These are phyloP conservation scores for Yponomeuta evonymella DNA, from an alignment of 2,888 invertebrate genomes.

Conservation along the genomic window DNA sequence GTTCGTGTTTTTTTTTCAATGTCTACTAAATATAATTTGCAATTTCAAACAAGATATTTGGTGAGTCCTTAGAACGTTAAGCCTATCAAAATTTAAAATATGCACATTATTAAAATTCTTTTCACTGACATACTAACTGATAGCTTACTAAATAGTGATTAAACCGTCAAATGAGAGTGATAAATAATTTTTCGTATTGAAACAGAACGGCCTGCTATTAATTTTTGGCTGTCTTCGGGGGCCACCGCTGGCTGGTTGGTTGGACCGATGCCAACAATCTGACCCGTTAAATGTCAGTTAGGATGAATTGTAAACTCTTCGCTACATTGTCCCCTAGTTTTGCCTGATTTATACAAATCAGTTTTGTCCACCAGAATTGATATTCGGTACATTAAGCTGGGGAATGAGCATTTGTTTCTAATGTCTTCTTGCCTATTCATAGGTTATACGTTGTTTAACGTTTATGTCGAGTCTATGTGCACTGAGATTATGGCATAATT, in stretches of 20 bases:
- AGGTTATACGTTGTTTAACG: no score
- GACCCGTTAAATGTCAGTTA: conserved; percentile 10
- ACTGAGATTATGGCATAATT: no score
- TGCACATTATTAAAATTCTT: not conserved
- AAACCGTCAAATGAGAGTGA: not conserved
- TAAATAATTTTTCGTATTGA: not conserved
- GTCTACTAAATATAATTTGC: not conserved
- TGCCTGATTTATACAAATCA: not conserved
- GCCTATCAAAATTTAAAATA: not conserved
- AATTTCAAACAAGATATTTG: not conserved
- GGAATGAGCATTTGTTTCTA: no score
- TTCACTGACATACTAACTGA: not conserved
- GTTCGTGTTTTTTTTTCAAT: conserved; percentile 18
- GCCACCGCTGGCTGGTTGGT: not conserved
- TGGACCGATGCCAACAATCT: not conserved
- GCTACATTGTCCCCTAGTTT: not conserved
- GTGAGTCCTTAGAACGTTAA: not conserved
- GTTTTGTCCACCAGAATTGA: not conserved
- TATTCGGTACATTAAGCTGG: no score
- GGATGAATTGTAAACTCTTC: not conserved
- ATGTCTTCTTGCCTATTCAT: no score
- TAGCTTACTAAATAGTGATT: not conserved
- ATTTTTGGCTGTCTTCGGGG: not conserved
- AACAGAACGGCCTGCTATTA: not conserved
- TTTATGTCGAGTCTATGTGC: no score